Evolutionary conservation across 2,888 invertebrate species (phyloP).

Genomic region (Scaptomyza flava): DNA sequence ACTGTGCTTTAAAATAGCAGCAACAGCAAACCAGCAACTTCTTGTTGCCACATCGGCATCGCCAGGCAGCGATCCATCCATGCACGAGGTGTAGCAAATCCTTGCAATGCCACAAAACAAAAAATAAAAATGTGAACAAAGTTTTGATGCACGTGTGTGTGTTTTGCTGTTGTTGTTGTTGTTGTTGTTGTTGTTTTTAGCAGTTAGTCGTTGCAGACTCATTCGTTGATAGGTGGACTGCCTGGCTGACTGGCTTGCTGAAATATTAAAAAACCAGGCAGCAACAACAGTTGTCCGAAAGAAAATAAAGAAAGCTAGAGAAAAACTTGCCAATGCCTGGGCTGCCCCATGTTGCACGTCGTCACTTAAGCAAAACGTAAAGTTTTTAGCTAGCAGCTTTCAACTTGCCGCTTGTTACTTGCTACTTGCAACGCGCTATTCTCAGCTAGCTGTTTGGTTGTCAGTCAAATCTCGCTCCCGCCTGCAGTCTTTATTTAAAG

Average conservation of each 20-base stretch:
- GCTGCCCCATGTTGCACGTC: constrained; percentile 73
- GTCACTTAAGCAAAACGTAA: constrained; percentile 72
- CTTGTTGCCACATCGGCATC: constrained; percentile 31
- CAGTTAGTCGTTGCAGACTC: constrained; percentile 35
- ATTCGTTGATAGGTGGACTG: constrained; percentile 24
- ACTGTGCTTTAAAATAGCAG: constrained; percentile 47
- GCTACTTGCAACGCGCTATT: constrained; percentile 13
- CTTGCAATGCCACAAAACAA: constrained; percentile 24
- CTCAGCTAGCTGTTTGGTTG: constrained; percentile 23
- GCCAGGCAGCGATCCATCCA: constrained; percentile 36
- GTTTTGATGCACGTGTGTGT: constrained; percentile 39
- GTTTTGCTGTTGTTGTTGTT: constrained; percentile 17
- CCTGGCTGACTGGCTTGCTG: constrained; percentile 45
- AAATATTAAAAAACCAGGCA: constrained; percentile 70
- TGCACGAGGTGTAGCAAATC: constrained; percentile 46
- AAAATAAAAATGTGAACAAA: background rate
- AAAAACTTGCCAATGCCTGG: constrained; percentile 27
- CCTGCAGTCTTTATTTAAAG: constrained; percentile 65
- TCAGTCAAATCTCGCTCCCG: constrained; percentile 40
- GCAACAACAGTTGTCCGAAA: constrained; percentile 31
- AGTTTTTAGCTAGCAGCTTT: constrained; percentile 43
- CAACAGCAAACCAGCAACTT: constrained; percentile 25
- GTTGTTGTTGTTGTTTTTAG: constrained; percentile 28
- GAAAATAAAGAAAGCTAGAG: background rate
- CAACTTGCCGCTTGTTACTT: constrained; percentile 11